A percentile compares a stretch with the other conserved stretches of the same genome.
phyloP scores from a whole-genome alignment of 2,888 invertebrate genomes.

The Trypoxylon attenuatum region DNA sequence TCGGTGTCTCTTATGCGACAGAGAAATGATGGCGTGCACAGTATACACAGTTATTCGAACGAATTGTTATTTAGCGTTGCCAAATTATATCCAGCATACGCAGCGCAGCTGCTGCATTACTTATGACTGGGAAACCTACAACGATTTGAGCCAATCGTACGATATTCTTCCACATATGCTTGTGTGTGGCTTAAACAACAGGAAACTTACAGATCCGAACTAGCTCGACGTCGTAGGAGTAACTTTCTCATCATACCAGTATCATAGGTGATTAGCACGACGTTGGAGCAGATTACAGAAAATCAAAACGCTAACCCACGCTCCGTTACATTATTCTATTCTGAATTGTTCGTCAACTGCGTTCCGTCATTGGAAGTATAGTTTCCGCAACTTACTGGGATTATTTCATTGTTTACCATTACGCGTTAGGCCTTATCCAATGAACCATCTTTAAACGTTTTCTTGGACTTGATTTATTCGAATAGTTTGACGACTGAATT shows the following conservation, averaged over 20 bases:
- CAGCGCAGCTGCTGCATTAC: constrained; percentile 5
- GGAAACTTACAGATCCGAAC: constrained; percentile 1
- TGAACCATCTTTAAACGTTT: background rate
- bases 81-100: constrained; percentile 15
- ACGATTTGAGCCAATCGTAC: constrained; percentile 4
- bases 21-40: constrained; percentile 53
- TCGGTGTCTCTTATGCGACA: constrained; percentile 25
- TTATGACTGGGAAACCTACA: constrained; percentile 3
- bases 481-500: background rate
- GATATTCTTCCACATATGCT: background rate
- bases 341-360: constrained; percentile 7
- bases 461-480: background rate
- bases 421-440: background rate
- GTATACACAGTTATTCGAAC: constrained; percentile 3
- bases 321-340: constrained; percentile 34
- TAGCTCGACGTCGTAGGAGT: constrained; percentile 38
- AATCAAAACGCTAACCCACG: background rate
- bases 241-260: constrained; percentile 10
- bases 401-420: background rate
- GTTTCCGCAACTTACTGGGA: constrained; percentile 19
- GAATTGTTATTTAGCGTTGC: constrained; percentile 27
- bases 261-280: constrained; percentile 25
- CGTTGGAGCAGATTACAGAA: constrained; percentile 10
- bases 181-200: constrained; percentile 3
- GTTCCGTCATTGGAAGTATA: too few relatives aligned